Evolutionary conservation across 2,888 invertebrate genomes (phyloP), one percentile per base, ranked within the genome.

Genomic region (Diarsia dahlii): DNA sequence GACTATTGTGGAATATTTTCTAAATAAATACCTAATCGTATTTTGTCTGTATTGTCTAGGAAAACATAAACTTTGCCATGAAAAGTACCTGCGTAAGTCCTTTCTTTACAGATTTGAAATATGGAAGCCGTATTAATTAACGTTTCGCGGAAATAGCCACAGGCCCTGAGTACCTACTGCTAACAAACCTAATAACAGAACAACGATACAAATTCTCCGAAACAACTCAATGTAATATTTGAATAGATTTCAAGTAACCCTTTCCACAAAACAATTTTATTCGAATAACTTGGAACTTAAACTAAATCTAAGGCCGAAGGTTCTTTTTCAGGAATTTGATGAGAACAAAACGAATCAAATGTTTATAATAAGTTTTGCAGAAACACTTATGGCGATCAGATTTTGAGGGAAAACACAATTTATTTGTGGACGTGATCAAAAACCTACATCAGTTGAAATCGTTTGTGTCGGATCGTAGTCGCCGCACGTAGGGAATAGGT

Each of bases 401-500:
- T 84, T 89, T 90, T 87, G 87, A 87, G 82, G 85, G 87, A 87
- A 89, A 89, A 89, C 89, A 88, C 90, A 91, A 91, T 92, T 93
- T 91, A 90, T 91, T 89, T 88, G 81, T 85, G 89, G 72, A 92
- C 91, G 91, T 90, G 91, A 90, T 90, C 90, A 89, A 91, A 89
- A 90, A 90, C 82, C 82, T 77, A 84, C 88, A 88, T 89, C 82
- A 87, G 87, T 84, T 81, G 76, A 83, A 79, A 86, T 84, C 84
- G 80, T 84, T 82, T 82, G 76, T 76, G 85, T 80, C 75, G 81
- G 86, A 89, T 89, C 84, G 81, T 76, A 94, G 89, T 92, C 92
- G 52, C 86, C 88, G 91, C 94, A 94, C 94, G 94, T 93, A 89
- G 82, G 88, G 88, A 89, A 87, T 89, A 91, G 91, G 91, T 92